Percentiles rank a stretch among this genome's conserved stretches.
phyloP scores from a whole-genome alignment of 2,113 vertebrate genomes.

The Nothocercus nigrocapillus region DNA sequence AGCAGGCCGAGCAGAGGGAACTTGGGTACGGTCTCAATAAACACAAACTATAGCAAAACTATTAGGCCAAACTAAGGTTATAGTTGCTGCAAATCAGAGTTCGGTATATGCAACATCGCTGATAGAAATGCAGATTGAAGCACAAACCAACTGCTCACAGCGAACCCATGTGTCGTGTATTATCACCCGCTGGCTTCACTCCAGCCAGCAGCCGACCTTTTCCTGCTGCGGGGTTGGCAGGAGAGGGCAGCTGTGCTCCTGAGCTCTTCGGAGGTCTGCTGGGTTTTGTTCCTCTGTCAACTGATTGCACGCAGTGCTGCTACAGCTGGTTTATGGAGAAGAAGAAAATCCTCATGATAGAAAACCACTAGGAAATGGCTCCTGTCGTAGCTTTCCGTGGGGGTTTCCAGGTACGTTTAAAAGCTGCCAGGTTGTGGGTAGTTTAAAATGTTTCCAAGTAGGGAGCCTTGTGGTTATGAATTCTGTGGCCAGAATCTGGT shows the following conservation, averaged over 20 bases:
- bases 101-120: rapidly evolving
- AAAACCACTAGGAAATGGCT: background rate
- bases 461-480: background rate
- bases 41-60: background rate
- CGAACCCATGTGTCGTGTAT: background rate
- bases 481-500: background rate
- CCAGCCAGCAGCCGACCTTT: background rate
- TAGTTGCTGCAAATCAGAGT: background rate
- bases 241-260: background rate
- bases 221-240: rapidly evolving
- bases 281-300: background rate
- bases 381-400: background rate
- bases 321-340: background rate
- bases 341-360: background rate
- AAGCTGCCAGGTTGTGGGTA: background rate
- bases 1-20: background rate
- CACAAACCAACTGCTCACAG: background rate
- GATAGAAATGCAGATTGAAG: background rate
- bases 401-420: background rate
- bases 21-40: background rate
- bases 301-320: rapidly evolving
- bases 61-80: background rate
- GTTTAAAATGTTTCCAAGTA: background rate
- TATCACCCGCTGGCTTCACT: background rate
- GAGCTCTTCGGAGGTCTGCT: background rate